Evolutionary conservation across 2,113 vertebrate genomes (phyloP), one percentile per base, ranked within the genome.

Genomic region (Panurus biarmicus): DNA sequence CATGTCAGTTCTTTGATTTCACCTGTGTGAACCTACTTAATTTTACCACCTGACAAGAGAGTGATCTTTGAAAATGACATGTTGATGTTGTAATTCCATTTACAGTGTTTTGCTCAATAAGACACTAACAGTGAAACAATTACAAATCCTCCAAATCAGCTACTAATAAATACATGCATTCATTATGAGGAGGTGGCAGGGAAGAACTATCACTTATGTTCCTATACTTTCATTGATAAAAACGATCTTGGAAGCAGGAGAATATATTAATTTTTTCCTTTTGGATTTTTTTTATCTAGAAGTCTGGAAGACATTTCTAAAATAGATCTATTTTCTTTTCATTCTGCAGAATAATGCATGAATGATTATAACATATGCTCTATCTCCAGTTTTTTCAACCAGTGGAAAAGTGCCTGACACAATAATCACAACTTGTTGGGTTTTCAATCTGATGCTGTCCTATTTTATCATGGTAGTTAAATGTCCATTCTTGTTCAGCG

Each of bases 341-440:
- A 97, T 96, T 98, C 97, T 93, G 78, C 97, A 96, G 97, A 98
- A 98, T 98, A 98, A 98, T 98, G 97, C 97, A 96, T 97, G 98
- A 98, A 97, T 98, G 98, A 98, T 98, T 98, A 98, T 98, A 98
- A 98, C 97, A 97, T 97, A 97, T 96, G 97, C 97, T 98, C 97
- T 97, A 96, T 98, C 98, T 98, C 96, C 96, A 90, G 61, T 83
- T 98, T 97, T 93, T 97, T 97, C 94, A 96, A 97, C 97, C 97
- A 58, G 97, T 97, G 97, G 98, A 98, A 97, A 97, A 98, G 98
- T 98, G 98, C 97, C 98, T 98, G 98, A 97, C 98, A 98, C 97
- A 96, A 98, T 98, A 98, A 98, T 98, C 98, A 98, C 98, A 98
- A 98, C 98, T 98, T 97, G 97, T 98, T 98, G 98, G 97, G 97